These are phyloP conservation scores for Sialis fuliginosa DNA, from an alignment of 2,888 invertebrate species.

Conservation along the genomic window DNA sequence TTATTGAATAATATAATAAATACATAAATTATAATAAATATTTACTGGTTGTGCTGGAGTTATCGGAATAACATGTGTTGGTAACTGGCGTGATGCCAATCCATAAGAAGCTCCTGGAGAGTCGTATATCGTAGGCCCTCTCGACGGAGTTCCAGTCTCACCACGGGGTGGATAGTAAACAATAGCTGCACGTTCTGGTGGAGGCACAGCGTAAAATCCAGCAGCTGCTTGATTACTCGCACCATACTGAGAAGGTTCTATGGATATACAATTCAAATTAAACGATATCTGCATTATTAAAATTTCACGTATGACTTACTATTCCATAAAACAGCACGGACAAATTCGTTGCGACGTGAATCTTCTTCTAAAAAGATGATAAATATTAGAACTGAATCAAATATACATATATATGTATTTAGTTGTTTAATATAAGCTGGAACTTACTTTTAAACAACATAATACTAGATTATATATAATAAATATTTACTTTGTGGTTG, in stretches of 20 bases:
- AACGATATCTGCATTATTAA: not conserved
- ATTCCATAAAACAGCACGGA: conserved; percentile 70
- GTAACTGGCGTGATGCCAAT: conserved; percentile 17
- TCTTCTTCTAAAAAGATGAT: conserved; percentile 35
- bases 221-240: conserved; percentile 26
- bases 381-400: conserved; percentile 9
- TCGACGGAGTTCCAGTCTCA: not conserved
- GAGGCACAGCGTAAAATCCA: conserved; percentile 31
- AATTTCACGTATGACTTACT: conserved; percentile 38
- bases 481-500: conserved; percentile 39
- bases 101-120: conserved; percentile 4
- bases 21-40: not conserved
- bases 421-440: too few species aligned
- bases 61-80: conserved; percentile 35
- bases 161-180: conserved; percentile 19
- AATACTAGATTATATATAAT: not conserved
- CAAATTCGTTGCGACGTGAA: conserved; percentile 61
- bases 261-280: conserved; percentile 11
- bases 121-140: conserved; percentile 1
- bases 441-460: too few species aligned
- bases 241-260: conserved; percentile 33
- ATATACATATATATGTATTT: not conserved
- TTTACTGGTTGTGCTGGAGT: conserved; percentile 32
- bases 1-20: too few species aligned
- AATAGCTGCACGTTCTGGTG: conserved; percentile 25